Conservation (phyloP, 1,140 invertebrate species). For the Drosophila cardini region DNA sequence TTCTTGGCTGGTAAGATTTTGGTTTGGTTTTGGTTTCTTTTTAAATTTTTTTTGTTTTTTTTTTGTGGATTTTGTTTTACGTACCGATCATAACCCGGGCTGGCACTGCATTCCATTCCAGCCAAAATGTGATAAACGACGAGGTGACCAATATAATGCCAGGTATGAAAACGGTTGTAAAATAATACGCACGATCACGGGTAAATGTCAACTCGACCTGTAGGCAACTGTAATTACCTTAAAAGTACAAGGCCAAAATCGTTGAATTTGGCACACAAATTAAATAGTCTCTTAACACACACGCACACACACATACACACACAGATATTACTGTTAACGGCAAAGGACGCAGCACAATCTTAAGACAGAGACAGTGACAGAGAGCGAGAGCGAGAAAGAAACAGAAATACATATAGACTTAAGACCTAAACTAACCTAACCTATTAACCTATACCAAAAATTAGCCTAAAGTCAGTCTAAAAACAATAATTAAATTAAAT, state of each 20-base stretch:
- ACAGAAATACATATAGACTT: slow-evolving; percentile 30
- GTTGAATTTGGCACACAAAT: slow-evolving; percentile 50
- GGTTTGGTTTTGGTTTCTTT: slow-evolving; percentile 30
- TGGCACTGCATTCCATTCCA: slow-evolving; percentile 98
- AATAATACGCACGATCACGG: slow-evolving; percentile 97
- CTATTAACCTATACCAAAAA: background rate
- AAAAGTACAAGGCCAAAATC: slow-evolving; percentile 82
- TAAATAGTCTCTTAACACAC: slow-evolving; percentile 49
- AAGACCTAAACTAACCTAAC: slow-evolving; percentile 28
- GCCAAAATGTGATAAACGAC: slow-evolving; percentile 95
- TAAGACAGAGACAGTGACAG: slow-evolving; percentile 43
- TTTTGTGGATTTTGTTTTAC: slow-evolving; percentile 66
- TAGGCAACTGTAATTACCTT: slow-evolving; percentile 97
- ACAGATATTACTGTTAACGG: slow-evolving; percentile 16
- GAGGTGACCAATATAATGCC: slow-evolving; percentile 97
- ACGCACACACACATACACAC: slow-evolving; percentile 41
- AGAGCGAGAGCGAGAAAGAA: slow-evolving; percentile 23
- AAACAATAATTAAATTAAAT: slow-evolving; percentile 20
- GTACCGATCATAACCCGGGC: slow-evolving; percentile 96
- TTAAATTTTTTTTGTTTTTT: slow-evolving; percentile 26
- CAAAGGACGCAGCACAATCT: slow-evolving; percentile 30
- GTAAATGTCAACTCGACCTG: slow-evolving; percentile 96
- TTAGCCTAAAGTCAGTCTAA: background rate
- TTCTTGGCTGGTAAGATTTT: slow-evolving; percentile 21
- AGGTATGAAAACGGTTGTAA: slow-evolving; percentile 97